These are phyloP conservation scores for Trachelus troglodyta DNA, from an alignment of 2,888 invertebrate genomes.

Conservation along the genomic window DNA sequence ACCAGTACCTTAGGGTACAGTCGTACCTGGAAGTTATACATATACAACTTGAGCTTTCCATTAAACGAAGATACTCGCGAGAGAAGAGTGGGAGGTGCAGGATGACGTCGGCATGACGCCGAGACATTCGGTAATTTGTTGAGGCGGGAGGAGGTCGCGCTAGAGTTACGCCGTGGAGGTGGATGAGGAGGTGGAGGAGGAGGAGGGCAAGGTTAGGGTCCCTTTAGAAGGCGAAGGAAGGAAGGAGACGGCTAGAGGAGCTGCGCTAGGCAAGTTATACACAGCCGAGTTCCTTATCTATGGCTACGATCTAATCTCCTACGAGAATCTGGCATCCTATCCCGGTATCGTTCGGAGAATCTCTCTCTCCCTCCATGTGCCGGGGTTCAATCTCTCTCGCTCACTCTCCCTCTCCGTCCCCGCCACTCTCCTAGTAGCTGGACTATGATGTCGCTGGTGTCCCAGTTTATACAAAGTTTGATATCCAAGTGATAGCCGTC, in stretches of 20 bases:
- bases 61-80: background rate
- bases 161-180: slow-evolving; percentile 13
- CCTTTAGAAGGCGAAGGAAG: slow-evolving; percentile 26
- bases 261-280: slow-evolving; percentile 29
- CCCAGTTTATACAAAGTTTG: slow-evolving; percentile 62
- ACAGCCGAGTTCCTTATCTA: slow-evolving; percentile 53
- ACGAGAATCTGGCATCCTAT: slow-evolving; percentile 64
- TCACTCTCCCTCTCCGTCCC: slow-evolving; percentile 25
- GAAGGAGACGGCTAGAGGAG: slow-evolving; percentile 13
- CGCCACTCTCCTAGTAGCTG: slow-evolving; percentile 14
- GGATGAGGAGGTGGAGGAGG: slow-evolving; percentile 1
- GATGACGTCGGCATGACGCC: slow-evolving; percentile 23
- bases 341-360: slow-evolving; percentile 57
- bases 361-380: slow-evolving; percentile 33
- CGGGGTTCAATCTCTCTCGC: background rate
- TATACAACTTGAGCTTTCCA: background rate
- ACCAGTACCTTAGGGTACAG: background rate
- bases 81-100: background rate
- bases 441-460: slow-evolving; percentile 33
- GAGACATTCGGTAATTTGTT: slow-evolving; percentile 25
- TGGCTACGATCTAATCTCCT: slow-evolving; percentile 59
- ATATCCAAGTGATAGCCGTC: slow-evolving; percentile 54
- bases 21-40: background rate
- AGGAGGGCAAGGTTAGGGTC: slow-evolving; percentile 3
- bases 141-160: slow-evolving; percentile 14